Percentiles rank a stretch among this genome's conserved stretches.
Conservation (phyloP, 2,888 invertebrate species). For the Heteropelma amictum region DNA sequence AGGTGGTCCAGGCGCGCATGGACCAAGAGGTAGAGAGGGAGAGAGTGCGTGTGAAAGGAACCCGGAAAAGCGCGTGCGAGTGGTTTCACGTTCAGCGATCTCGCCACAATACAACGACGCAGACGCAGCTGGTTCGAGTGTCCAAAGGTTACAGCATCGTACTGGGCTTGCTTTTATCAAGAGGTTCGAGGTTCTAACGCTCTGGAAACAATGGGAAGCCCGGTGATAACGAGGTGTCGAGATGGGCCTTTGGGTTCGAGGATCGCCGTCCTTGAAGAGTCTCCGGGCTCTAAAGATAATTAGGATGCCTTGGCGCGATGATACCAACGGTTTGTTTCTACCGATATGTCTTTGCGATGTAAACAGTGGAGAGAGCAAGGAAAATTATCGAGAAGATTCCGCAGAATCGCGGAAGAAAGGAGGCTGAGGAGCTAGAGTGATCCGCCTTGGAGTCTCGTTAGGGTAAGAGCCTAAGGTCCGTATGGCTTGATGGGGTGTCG, state of each 20-base stretch:
- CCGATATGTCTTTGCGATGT: not conserved
- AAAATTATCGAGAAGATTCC: not conserved
- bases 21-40: conserved; percentile 10
- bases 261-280: too few relatives aligned
- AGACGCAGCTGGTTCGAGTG: conserved; percentile 41
- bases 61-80: conserved; percentile 48
- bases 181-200: not conserved
- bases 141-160: conserved; percentile 44
- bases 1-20: conserved; percentile 8
- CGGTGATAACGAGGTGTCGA: not conserved
- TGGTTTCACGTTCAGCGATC: conserved; percentile 4
- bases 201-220: not conserved
- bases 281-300: too few relatives aligned
- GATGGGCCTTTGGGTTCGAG: too few relatives aligned
- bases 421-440: too few relatives aligned
- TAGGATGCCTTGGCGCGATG: not conserved
- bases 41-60: conserved; percentile 10
- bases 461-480: not conserved
- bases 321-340: not conserved
- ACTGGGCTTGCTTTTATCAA: conserved; percentile 15
- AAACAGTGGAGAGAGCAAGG: not conserved
- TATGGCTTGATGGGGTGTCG: not conserved
- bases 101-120: conserved; percentile 33
- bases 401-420: too few relatives aligned
- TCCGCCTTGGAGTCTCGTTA: not conserved